These are phyloP conservation scores for Periparus ater DNA, from an alignment of 2,797 vertebrate genomes.

Conservation along the genomic window DNA sequence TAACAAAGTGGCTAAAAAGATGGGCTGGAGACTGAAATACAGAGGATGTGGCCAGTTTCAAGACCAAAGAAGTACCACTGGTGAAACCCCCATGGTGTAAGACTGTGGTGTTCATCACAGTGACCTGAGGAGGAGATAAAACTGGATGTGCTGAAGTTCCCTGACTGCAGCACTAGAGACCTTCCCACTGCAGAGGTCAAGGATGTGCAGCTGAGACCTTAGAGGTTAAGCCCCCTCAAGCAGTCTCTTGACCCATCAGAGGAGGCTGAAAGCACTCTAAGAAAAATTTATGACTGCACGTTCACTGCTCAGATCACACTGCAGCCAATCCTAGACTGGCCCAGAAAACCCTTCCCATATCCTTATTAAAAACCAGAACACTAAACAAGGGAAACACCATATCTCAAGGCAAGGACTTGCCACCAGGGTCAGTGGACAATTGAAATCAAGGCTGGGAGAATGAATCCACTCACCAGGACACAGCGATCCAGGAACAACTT, in stretches of 20 bases:
- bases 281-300: not conserved
- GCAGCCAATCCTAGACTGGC: not conserved
- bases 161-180: not conserved
- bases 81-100: rapidly evolving
- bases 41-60: rapidly evolving
- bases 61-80: rapidly evolving
- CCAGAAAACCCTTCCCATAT: not conserved
- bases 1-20: not conserved
- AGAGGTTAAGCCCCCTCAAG: not conserved
- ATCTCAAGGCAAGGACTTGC: not conserved
- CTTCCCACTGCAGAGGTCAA: not conserved
- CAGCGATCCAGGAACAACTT: not conserved
- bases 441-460: not conserved
- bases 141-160: not conserved
- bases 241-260: not conserved
- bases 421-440: not conserved
- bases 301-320: not conserved
- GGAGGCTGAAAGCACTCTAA: not conserved
- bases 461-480: not conserved
- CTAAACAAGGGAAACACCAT: rapidly evolving
- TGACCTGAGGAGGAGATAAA: not conserved
- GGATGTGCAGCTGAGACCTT: not conserved
- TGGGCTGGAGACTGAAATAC: not conserved
- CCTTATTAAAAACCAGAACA: not conserved
- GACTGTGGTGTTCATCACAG: rapidly evolving